Percentiles rank a stretch among this genome's conserved stretches.
These are phyloP conservation scores for Macrobrachium rosenbergii DNA, from an alignment of 1,140 invertebrate species.

Conservation along the genomic window DNA sequence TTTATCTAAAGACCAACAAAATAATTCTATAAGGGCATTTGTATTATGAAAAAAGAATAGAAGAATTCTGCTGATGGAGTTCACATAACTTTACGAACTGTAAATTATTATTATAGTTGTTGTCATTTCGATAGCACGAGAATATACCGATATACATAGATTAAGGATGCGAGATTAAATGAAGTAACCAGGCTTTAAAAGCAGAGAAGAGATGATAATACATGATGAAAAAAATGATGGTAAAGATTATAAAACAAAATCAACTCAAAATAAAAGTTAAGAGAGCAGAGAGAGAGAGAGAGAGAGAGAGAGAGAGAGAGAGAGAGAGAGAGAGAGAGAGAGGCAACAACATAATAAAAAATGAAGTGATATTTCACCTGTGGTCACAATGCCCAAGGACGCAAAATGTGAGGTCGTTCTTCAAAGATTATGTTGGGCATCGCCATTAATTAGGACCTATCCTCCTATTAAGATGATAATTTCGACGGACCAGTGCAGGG, in stretches of 20 bases:
- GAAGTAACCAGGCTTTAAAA: no score
- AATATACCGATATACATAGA: no score
- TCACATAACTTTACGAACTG: no score
- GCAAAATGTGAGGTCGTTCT: no score
- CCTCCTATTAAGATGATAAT: neutral
- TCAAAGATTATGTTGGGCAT: no score
- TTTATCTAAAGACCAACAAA: no score
- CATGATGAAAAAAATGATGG: neutral
- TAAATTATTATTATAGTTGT: no score
- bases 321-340: neutral
- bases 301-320: slow-evolving; percentile 17
- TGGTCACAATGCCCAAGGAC: neutral
- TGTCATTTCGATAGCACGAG: no score
- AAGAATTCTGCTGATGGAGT: no score
- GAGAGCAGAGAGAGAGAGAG: neutral
- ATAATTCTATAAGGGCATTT: neutral
- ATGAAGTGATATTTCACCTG: neutral
- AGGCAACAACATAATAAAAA: neutral
- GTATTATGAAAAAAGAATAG: neutral
- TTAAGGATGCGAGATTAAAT: no score
- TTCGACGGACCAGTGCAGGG: neutral
- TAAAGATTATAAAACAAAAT: neutral
- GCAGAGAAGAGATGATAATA: no score
- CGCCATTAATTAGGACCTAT: no score
- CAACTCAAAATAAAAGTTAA: neutral